phyloP scores from a whole-genome alignment of 2,888 invertebrate species.

The Drosophila dives region DNA sequence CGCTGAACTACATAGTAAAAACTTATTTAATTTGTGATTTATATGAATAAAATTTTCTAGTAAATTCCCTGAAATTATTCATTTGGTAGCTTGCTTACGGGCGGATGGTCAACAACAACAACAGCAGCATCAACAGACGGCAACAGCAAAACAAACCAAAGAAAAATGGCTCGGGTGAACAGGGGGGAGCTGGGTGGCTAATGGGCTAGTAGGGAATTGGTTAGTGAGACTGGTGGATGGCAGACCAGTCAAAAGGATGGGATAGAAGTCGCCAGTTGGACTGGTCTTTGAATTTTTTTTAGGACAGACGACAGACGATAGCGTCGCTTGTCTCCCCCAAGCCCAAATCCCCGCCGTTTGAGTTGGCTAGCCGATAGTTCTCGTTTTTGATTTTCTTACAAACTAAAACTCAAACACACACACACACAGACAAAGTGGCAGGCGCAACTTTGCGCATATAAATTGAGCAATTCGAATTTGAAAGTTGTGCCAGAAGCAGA shows the following conservation, averaged over 20 bases:
- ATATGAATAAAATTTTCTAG: slow-evolving; percentile 79
- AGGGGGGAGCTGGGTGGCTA: neutral
- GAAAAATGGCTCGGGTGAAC: slow-evolving; percentile 56
- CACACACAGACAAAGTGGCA: slow-evolving; percentile 10
- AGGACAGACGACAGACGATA: slow-evolving; percentile 50
- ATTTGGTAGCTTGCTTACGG: slow-evolving; percentile 68
- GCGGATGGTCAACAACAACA: slow-evolving; percentile 37
- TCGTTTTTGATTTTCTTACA: slow-evolving; percentile 72
- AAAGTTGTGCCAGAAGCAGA: slow-evolving; percentile 41
- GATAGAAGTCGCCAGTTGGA: slow-evolving; percentile 44
- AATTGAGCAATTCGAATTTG: slow-evolving; percentile 62
- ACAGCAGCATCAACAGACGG: slow-evolving; percentile 29
- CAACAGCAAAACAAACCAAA: slow-evolving; percentile 48
- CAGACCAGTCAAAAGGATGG: slow-evolving; percentile 56
- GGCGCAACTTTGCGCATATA: slow-evolving; percentile 71
- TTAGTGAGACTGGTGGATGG: neutral
- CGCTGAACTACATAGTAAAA: slow-evolving; percentile 79
- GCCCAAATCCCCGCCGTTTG: slow-evolving; percentile 34
- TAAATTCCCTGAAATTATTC: slow-evolving; percentile 80
- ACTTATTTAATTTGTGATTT: slow-evolving; percentile 79
- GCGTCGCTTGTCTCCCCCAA: slow-evolving; percentile 33
- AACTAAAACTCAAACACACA: slow-evolving; percentile 24
- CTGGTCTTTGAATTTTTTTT: slow-evolving; percentile 12
- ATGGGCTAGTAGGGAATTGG: neutral
- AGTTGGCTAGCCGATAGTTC: slow-evolving; percentile 66